These are phyloP conservation scores for Carterocephalus palaemon DNA, from an alignment of 2,888 invertebrate species.

Conservation along the genomic window DNA sequence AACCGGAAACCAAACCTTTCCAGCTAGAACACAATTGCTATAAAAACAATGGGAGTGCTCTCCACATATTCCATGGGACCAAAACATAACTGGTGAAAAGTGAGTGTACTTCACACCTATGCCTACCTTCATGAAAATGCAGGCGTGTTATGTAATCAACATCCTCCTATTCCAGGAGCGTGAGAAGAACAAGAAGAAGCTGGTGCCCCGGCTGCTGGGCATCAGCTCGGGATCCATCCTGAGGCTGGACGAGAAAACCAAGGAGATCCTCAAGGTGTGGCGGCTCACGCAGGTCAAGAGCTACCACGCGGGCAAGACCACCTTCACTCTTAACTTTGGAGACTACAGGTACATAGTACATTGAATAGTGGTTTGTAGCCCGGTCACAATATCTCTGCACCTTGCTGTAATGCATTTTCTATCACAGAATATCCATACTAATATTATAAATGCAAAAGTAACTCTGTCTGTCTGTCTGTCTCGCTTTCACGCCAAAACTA, in stretches of 20 bases:
- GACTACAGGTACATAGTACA: constrained; percentile 95
- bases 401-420: no score
- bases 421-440: no score
- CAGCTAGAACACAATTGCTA: no score
- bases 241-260: constrained; percentile 96
- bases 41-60: no score
- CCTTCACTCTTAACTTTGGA: constrained; percentile 99
- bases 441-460: no score
- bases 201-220: constrained; percentile 97
- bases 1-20: no score
- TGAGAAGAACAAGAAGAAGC: constrained; percentile 97
- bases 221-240: constrained; percentile 98
- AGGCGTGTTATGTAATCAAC: neutral
- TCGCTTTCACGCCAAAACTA: no score
- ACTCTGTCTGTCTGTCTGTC: no score
- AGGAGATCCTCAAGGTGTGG: constrained; percentile 98
- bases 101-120: neutral
- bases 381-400: no score
- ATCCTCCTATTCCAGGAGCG: constrained; percentile 82
- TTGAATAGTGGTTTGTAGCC: no score
- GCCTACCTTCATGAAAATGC: neutral
- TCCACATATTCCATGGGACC: neutral
- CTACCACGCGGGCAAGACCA: constrained; percentile 96
- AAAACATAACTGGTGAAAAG: no score
- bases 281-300: constrained; percentile 96